Evolutionary conservation across 2,113 vertebrate species (phyloP), one percentile per base, ranked within the genome.

Genomic region (Silurus asotus): DNA sequence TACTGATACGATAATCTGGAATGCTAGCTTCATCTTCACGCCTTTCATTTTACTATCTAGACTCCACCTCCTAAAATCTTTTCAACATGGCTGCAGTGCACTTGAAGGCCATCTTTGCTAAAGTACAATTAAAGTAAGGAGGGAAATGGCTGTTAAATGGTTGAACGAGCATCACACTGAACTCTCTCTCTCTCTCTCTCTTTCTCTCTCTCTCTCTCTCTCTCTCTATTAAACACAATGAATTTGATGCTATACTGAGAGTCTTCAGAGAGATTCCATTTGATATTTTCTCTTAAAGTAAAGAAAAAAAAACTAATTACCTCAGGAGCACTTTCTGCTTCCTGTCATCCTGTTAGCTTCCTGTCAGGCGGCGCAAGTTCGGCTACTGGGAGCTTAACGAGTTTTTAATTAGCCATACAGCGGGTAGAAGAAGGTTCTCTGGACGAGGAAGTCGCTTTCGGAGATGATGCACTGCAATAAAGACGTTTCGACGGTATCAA

Each of bases 311-410:
- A 49, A 77, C 48, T 67, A 65, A 82, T 65, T 65, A 82, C 0
- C 51, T 77, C 20, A 53, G 37, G 20, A 81, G 45, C 28, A 3
- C 6, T 14, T 23, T 64, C 59, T 49, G 45, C 59, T 81, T 64
- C 19, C 79, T 64, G 79, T 62, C 79, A 62, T 65, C 61, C 80
- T 53, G 80, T 82, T 62, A 67, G 80, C 80, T 82, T 51, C 48
- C 48, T 67, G 80, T 82, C 37, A n/a, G 61, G 48, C 8, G 15
- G 6, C 14, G 15, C 10, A 81, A 48, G 45, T 28, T 65, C 15
- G 45, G 17, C 61, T 81, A 61, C 45, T 25, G 61, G 48, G 20
- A 65, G 25, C 5, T 62, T 64, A n/a, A 48, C 17, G 8, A 25
- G 48, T 25, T 82, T 65, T 67, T 64, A 64, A 48, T 28, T 62